phyloP scores from a whole-genome alignment of 2,888 invertebrate genomes.

The Colletes collaris region DNA sequence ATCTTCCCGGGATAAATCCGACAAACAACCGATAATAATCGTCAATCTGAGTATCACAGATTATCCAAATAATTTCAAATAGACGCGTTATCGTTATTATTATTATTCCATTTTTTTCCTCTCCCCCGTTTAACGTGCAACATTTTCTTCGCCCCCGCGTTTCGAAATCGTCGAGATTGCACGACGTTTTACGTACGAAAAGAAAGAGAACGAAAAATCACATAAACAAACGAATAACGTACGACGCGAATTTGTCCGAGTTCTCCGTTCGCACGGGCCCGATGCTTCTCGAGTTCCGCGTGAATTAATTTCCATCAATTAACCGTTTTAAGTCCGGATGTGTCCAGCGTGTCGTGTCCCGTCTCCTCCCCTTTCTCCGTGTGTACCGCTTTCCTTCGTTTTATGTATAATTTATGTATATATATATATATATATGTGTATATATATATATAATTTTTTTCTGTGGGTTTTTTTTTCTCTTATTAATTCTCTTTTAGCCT shows the following conservation, averaged over 20 bases:
- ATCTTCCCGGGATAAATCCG: slow-evolving; percentile 23
- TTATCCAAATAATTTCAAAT: slow-evolving; percentile 51
- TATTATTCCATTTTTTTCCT: slow-evolving; percentile 1
- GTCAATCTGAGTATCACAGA: slow-evolving; percentile 57
- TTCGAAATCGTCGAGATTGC: slow-evolving; percentile 29
- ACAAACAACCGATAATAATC: slow-evolving; percentile 44
- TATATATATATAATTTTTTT: slow-evolving; percentile 28
- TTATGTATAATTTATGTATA: slow-evolving; percentile 51
- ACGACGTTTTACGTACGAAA: slow-evolving; percentile 5
- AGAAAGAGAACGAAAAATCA: not conserved
- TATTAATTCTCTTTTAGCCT: slow-evolving; percentile 69
- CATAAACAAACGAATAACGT: not conserved
- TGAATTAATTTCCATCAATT: slow-evolving; percentile 34
- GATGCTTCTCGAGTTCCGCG: slow-evolving; percentile 64
- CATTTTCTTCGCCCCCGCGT: not conserved
- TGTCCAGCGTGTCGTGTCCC: slow-evolving; percentile 33
- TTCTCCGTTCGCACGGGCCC: slow-evolving; percentile 63
- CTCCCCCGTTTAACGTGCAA: not conserved
- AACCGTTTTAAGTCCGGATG: slow-evolving; percentile 24
- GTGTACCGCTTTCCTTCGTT: slow-evolving; percentile 31
- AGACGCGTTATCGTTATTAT: slow-evolving; percentile 30
- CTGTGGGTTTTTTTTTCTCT: slow-evolving; percentile 46
- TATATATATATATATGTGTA: slow-evolving; percentile 47
- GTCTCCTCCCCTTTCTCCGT: slow-evolving; percentile 1
- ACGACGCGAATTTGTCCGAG: slow-evolving; percentile 34